Evolutionary conservation across 2,888 invertebrate genomes (phyloP).

Genomic region (Drosophila koepferae): DNA sequence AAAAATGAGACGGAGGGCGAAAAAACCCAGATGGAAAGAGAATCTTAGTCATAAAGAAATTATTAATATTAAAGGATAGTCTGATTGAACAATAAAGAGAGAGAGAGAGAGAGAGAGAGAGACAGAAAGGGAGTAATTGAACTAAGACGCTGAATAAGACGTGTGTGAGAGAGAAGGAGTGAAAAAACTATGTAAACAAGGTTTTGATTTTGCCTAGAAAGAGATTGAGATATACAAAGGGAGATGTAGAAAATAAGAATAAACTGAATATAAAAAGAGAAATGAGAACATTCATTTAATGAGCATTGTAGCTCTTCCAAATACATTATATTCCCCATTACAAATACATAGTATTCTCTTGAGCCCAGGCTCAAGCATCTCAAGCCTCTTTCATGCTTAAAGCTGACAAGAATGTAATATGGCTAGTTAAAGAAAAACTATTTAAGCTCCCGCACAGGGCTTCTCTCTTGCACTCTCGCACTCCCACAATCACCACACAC

Average conservation of each 20-base stretch:
- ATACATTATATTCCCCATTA: not conserved
- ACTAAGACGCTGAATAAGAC: no score
- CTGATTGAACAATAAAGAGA: no score
- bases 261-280: not conserved
- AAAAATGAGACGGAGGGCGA: no score
- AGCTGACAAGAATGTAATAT: not conserved
- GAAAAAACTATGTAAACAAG: no score
- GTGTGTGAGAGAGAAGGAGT: no score
- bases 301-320: not conserved
- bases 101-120: no score
- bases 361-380: not conserved
- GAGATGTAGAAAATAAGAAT: not conserved
- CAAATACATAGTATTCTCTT: not conserved
- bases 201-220: not conserved
- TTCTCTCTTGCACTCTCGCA: not conserved
- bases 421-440: not conserved
- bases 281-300: not conserved
- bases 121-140: no score
- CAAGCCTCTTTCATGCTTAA: not conserved
- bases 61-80: no score
- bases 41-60: no score
- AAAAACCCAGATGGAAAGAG: no score
- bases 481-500: slow-evolving; percentile 1
- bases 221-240: not conserved
- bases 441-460: slow-evolving; percentile 3